phyloP scores from a whole-genome alignment of 2,113 vertebrate genomes.

The Thryonomys swinderianus region DNA sequence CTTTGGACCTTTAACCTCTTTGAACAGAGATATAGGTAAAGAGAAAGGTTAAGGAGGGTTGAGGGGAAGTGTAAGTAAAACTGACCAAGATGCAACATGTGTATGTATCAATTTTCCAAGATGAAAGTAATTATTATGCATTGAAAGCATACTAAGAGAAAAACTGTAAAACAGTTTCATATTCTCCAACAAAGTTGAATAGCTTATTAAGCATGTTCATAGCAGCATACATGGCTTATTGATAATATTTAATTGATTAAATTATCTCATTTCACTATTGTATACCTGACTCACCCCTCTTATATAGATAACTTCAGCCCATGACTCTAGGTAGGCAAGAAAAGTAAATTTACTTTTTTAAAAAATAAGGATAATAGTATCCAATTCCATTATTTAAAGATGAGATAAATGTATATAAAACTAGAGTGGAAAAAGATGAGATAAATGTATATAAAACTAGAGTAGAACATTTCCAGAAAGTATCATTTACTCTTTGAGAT shows the following conservation, averaged over 20 bases:
- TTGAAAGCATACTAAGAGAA: background rate
- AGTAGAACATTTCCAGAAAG: background rate
- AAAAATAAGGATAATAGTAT: constrained; percentile 18
- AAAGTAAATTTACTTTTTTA: background rate
- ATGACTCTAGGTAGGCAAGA: background rate
- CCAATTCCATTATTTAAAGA: constrained; percentile 38
- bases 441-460: constrained; percentile 29
- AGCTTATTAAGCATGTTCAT: background rate
- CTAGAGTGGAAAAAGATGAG: constrained; percentile 35
- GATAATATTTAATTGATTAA: background rate
- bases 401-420: constrained; percentile 30
- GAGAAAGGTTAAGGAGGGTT: background rate
- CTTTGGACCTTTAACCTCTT: background rate
- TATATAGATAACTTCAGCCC: background rate
- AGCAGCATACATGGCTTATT: background rate
- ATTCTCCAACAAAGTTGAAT: background rate
- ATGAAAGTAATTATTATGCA: background rate
- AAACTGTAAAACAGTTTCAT: background rate
- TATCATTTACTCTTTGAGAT: constrained; percentile 36
- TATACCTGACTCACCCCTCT: background rate
- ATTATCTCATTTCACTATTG: background rate
- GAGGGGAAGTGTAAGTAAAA: background rate
- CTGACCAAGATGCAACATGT: background rate
- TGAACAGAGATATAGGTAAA: background rate
- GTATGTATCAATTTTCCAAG: background rate